phyloP scores from a whole-genome alignment of 1,140 invertebrate genomes.

The Drosophila obscura region DNA sequence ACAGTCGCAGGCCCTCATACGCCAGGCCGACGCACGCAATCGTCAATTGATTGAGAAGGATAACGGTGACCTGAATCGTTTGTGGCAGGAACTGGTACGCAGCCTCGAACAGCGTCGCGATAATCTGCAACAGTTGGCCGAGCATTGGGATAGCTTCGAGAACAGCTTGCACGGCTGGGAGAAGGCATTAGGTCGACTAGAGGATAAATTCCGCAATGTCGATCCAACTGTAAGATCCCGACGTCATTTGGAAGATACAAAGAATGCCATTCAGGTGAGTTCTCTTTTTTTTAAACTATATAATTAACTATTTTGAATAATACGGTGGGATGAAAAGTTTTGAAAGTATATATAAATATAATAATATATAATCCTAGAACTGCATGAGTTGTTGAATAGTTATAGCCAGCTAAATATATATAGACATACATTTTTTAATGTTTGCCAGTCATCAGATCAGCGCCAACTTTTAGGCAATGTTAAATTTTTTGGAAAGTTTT shows the following conservation, averaged over 20 bases:
- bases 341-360: no score
- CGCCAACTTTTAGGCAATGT: no score
- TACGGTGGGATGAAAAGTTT: no score
- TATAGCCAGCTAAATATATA: neutral
- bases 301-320: neutral
- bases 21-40: constrained; percentile 87
- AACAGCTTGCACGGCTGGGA: constrained; percentile 87
- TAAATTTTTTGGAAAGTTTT: no score
- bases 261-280: constrained; percentile 88
- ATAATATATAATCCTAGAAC: neutral
- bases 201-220: constrained; percentile 90
- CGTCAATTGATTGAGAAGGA: constrained; percentile 87
- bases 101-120: constrained; percentile 88
- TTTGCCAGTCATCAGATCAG: no score
- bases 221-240: constrained; percentile 90
- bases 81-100: constrained; percentile 90
- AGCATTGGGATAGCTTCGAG: constrained; percentile 92
- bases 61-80: constrained; percentile 87
- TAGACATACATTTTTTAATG: no score
- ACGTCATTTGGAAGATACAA: constrained; percentile 88
- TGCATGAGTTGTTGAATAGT: constrained; percentile 8
- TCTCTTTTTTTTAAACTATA: neutral
- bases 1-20: constrained; percentile 87
- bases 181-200: constrained; percentile 86
- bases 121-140: constrained; percentile 87